Base-by-base conservation (phyloP, 2,888 invertebrate genomes). In the Spisula subtruncata region DNA sequence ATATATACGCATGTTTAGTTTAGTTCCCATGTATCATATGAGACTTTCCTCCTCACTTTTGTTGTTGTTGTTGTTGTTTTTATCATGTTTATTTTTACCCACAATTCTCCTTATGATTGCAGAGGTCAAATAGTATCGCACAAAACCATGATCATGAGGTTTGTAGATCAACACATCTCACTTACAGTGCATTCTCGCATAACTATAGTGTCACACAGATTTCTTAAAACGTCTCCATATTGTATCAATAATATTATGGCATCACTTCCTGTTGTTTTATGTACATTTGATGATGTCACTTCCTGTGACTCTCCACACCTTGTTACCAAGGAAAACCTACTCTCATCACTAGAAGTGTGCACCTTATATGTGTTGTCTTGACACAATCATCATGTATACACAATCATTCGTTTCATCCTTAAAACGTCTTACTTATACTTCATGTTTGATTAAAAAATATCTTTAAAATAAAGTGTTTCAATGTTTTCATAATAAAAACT, bases 51-150 rank as follows among this genome's bases (percentile, higher is more conserved):
- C 60, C 60, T 35, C 35, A 48, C 81, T 35, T 2, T 83, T 60
- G 75, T 75, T 16, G 10, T 83, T 60, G 32, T 86, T 81, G 81
- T 81, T n/a, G n/a, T n/a, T n/a, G n/a, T n/a, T n/a, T 86, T 41
- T 56, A 20, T 71, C 54, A 79, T 81, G 81, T 81, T 32, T 16
- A 41, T 81, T 54, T 81, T 87, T 66, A 86, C 81, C 20, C 25
- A 46, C 41, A 29, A 66, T 29, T 71, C 60, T 84, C 75, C 51
- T 89, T 89, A 89, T 89, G 91, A 88, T 94, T 94, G 81, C 94
- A 94, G 94, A 92, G 94, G 71, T 93, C 94, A 90, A 93, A 92
- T 93, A 94, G 94, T 89, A 87, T 94, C 71, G 91, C 91, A 90
- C 94, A 92, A 79, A 93, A 93, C 86, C 93, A 91, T 90, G 94